Base-by-base conservation (phyloP, 2,797 vertebrate species). In the Crotalus adamanteus region DNA sequence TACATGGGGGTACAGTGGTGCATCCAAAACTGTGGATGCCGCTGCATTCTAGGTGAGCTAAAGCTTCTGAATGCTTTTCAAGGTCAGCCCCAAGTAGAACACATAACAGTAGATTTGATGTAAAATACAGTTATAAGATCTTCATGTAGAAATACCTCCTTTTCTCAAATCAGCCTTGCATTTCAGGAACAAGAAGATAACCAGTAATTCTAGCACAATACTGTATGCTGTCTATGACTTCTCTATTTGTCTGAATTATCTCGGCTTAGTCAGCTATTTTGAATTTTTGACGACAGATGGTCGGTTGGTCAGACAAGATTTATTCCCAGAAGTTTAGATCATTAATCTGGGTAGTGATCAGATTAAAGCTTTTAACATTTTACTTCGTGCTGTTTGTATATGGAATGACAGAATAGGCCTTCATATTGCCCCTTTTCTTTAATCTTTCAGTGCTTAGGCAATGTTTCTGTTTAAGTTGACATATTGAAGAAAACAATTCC, bases 301-400 rank as follows among this genome's bases (percentile, higher is more conserved):
- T 87, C 89, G 63, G 93, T 87, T 88, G 63, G 90, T 85, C 53
- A 93, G 57, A 92, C 69, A 93, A 92, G 57, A 78, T 89, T 92
- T 92, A 61, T 78, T 94, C 91, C 69, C 87, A 86, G 86, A 95
- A 65, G 59, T 93, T 92, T 60, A 93, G 60, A 31, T 90, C 42
- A 91, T n/a, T 92, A 91, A 95, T 92, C 91, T 91, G 28, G 31
- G 65, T 4, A 90, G 60, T 85, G 47, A 91, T 87, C 57, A 92
- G 61, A 92, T 88, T 88, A 83, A 91, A 88, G 90, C 90, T 88
- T 91, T 91, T 83, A 78, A 93, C 87, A 61, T 93, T 91, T 88
- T 60, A 60, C 42, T 87, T 16, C 42, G 1, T 88, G 63, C 63
- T 55, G 51, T 90, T 63, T 26, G 1, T n/a, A 18, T 59, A 94